Base-by-base conservation (phyloP, 2,888 invertebrate genomes). In the Gandaritis pyraliata region DNA sequence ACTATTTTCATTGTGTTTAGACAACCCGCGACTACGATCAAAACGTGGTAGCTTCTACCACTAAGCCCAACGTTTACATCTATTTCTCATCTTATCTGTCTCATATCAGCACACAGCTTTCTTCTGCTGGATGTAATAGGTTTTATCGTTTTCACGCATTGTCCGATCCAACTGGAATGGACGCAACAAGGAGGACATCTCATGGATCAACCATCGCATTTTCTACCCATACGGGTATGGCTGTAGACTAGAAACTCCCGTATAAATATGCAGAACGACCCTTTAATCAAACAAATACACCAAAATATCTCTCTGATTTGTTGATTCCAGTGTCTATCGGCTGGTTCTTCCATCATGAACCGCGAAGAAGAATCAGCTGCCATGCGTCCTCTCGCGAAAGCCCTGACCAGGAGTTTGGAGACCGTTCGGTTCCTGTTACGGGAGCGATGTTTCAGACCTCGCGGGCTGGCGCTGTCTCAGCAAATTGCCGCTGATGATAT, bases 261-360 rank as follows among this genome's bases (percentile, higher is more conserved):
- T 33, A n/a, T 8, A 33, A 33, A 8, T 11, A 23, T 23, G 23
- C 23, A 23, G 6, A 23, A 33, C 33, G n/a, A n/a, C 10, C 33
- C 4, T 45, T 45, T 2, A 18, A 8, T 13, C 8, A 3, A 45
- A 11, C 13, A 7, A 7, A 2, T 18, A 46, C 2, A 43, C 11
- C 2, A 43, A 16, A 43, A 7, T 47, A 0, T 30, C 29, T 0
- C n/a, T 48, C 0, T 11, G 23, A 38, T 18, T 12, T 16, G 2
- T n/a, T n/a, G n/a, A 61, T 93, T 94, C 2, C 88, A 97, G 96
- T 99, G 99, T 84, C 93, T 99, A 72, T 98, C 99, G 29, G 99
- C 99, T 30, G 99, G 99, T 45, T 99, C 99, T 0, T 98, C 98
- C 56, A 99, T 99, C 73, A 96, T 99, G 95, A 98, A 99, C 85